phyloP scores from a whole-genome alignment of 2,797 vertebrate species.

The Chelon labrosus region DNA sequence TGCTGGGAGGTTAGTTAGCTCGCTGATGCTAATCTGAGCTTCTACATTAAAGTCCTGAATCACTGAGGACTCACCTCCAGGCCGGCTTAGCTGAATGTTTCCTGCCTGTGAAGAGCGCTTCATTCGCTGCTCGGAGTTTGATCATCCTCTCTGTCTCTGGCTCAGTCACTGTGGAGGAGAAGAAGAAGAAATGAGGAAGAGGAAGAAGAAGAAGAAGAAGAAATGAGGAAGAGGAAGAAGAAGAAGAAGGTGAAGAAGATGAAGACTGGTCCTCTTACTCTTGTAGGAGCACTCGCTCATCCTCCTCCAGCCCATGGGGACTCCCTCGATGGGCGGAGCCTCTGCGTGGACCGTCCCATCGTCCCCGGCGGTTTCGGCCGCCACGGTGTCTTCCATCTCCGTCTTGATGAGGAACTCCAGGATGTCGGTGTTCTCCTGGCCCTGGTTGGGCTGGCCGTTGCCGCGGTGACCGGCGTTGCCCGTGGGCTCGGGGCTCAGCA shows the following conservation, averaged over 20 bases:
- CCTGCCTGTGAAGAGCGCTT: conserved; percentile 83
- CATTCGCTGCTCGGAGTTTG: conserved; percentile 81
- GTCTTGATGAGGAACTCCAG: conserved; percentile 86
- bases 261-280: conserved; percentile 52
- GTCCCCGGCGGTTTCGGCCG: conserved; percentile 30
- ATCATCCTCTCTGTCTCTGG: conserved; percentile 83
- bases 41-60: no score
- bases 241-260: no score
- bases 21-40: no score
- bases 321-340: conserved; percentile 42
- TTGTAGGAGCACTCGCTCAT: conserved; percentile 81
- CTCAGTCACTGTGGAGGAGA: conserved; percentile 72
- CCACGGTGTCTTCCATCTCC: conserved; percentile 79
- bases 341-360: conserved; percentile 9
- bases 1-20: no score
- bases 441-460: conserved; percentile 48
- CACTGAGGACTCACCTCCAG: conserved; percentile 78
- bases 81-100: conserved; percentile 85
- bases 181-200: no score
- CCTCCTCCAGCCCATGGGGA: conserved; percentile 81
- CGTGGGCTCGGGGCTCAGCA: conserved; percentile 57
- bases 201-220: no score
- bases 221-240: no score
- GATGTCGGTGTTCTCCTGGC: conserved; percentile 78
- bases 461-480: conserved; percentile 6